These are phyloP conservation scores for Gavialis gangeticus DNA, from an alignment of 2,113 vertebrate species.

Conservation along the genomic window DNA sequence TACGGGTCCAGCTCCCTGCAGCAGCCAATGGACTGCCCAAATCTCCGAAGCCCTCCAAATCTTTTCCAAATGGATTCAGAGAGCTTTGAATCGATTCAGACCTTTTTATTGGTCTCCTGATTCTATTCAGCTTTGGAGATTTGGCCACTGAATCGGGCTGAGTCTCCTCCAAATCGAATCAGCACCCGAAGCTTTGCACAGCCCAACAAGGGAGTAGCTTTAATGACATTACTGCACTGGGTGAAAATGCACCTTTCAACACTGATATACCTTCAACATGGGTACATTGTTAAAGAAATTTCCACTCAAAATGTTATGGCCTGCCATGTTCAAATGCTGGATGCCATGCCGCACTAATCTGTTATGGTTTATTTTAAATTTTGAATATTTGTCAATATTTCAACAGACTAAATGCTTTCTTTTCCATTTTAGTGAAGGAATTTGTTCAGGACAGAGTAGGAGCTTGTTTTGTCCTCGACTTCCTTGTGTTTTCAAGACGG, in stretches of 20 bases:
- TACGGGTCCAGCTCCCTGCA: too few species aligned
- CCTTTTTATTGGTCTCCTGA: too few species aligned
- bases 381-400: neutral
- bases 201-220: neutral
- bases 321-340: neutral
- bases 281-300: neutral
- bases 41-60: too few species aligned
- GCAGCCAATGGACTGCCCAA: too few species aligned
- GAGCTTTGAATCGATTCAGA: too few species aligned
- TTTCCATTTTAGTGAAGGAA: neutral
- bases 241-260: neutral
- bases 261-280: neutral
- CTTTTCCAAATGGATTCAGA: too few species aligned
- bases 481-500: neutral
- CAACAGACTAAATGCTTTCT: neutral
- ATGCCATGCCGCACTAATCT: neutral
- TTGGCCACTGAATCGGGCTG: too few species aligned
- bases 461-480: neutral
- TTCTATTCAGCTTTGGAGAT: too few species aligned
- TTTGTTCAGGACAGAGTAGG: neutral
- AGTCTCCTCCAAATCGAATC: too few species aligned
- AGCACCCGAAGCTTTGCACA: too few species aligned
- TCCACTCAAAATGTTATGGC: neutral
- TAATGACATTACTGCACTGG: neutral
- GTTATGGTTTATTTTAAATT: neutral